A percentile compares a stretch with the other conserved stretches of the same genome.
These are phyloP conservation scores for Malacosoma neustria DNA, from an alignment of 2,888 invertebrate genomes.

Conservation along the genomic window DNA sequence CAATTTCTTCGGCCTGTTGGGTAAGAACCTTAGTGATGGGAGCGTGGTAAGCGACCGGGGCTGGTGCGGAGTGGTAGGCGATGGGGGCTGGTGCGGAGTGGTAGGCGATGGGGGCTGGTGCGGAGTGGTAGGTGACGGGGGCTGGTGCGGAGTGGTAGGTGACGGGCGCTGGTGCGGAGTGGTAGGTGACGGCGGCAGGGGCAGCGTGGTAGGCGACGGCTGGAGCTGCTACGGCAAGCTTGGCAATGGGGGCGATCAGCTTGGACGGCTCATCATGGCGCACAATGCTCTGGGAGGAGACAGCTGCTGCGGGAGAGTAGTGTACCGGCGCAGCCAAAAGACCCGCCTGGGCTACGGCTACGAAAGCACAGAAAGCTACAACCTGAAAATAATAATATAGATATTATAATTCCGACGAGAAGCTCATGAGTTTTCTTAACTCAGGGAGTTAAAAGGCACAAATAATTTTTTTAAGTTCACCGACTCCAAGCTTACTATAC, in stretches of 20 bases:
- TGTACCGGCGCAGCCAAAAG: conserved; percentile 35
- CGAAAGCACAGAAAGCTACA: conserved; percentile 19
- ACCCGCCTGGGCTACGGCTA: conserved; percentile 22
- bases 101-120: too few relatives aligned
- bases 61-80: too few relatives aligned
- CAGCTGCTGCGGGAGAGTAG: conserved; percentile 33
- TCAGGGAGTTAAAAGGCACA: too few relatives aligned
- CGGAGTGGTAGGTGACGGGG: too few relatives aligned
- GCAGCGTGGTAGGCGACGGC: conserved; percentile 27
- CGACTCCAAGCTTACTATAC: too few relatives aligned
- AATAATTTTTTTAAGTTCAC: too few relatives aligned
- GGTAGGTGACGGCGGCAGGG: conserved; percentile 22
- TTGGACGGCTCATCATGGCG: conserved; percentile 35
- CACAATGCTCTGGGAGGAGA: conserved; percentile 38
- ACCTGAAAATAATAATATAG: too few relatives aligned
- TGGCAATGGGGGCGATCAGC: conserved; percentile 17
- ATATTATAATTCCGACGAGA: too few relatives aligned
- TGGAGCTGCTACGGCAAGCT: conserved; percentile 20
- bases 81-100: too few relatives aligned
- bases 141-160: conserved; percentile 16
- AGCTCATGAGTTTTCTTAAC: too few relatives aligned
- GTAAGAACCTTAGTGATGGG: conserved; percentile 27
- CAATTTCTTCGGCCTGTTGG: conserved; percentile 29
- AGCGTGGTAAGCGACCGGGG: conserved; percentile 27
- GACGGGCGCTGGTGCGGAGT: conserved; percentile 14